Base-by-base conservation (phyloP, 30 jellyfish, hydroid and myxozoan species). In the Turritopsis dohrnii region DNA sequence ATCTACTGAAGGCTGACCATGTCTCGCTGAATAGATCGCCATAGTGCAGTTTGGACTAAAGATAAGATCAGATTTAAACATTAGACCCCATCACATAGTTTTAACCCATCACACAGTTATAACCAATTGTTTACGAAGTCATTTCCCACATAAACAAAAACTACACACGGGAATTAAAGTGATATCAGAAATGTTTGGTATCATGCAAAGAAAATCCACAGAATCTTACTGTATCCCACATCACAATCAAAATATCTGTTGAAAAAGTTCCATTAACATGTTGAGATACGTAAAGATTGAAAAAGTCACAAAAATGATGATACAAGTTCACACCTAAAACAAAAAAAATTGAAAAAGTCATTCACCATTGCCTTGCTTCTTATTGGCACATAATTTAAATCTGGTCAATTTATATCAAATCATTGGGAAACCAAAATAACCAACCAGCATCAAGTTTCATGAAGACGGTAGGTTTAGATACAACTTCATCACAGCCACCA, bases 241-340 rank as follows among this genome's bases (percentile, higher is more conserved):
- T 85, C 75, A 90, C 91, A 60, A 90, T 85, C 29, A 76, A 41
- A 22, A 85, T 65, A 69, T 90, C 96, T 0, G 88, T 81, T 18
- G 94, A 84, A 54, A 90, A 90, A 54, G 95, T 90, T 53, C 96
- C 95, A 82, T 90, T 90, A 72, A 90, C 75, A 83, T 85, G 96
- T 54, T 85, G 96, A 7, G 94, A 85, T 1, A 91, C 94, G 53
- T 85, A 90, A 19, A 90, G 91, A 82, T 90, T 90, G 80, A 90
- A 88, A 79, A 90, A 90, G 74, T 85, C 96, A 66, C 94, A 90
- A 87, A 85, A 90, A 76, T 85, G 96, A 82, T 90, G 96, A 76
- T 89, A 90, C 90, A 90, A 80, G 76, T 90, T 90, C 53, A 90
- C 74, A n/a, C 96, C 96, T 90, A 72, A 53, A 65, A 73, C 21